Conservation (phyloP, 1,140 invertebrate genomes). For the Drosophila miranda region DNA sequence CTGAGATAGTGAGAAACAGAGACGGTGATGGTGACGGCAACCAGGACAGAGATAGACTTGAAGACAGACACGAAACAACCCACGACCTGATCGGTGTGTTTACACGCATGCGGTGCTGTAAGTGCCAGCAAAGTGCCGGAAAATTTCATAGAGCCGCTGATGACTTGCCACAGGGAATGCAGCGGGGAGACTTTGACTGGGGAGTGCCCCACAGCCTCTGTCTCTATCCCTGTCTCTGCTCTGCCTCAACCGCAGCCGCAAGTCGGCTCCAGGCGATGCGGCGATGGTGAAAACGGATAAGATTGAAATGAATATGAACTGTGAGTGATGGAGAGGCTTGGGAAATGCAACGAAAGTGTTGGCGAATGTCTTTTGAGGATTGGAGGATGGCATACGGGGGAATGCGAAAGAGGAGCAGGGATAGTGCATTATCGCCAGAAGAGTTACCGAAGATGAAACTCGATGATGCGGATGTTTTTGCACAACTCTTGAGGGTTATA, state of each 20-base stretch:
- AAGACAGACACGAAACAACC: conserved; percentile 7
- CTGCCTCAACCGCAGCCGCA: too few relatives aligned
- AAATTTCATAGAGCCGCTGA: conserved; percentile 46
- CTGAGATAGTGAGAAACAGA: conserved; percentile 4
- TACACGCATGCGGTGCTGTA: conserved; percentile 57
- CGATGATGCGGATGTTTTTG: too few relatives aligned
- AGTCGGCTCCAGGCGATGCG: not conserved
- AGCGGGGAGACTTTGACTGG: not conserved
- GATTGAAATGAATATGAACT: conserved; percentile 13
- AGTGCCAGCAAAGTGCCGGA: conserved; percentile 62
- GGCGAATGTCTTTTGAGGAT: not conserved
- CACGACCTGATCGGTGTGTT: conserved; percentile 32
- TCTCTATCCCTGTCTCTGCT: too few relatives aligned
- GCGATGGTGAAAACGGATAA: conserved; percentile 35
- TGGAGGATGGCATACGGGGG: not conserved
- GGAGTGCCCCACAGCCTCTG: conserved; percentile 27
- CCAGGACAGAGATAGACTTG: not conserved
- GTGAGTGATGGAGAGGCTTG: conserved; percentile 29
- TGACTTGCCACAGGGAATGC: conserved; percentile 56
- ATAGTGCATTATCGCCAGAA: too few relatives aligned
- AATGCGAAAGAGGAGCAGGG: too few relatives aligned
- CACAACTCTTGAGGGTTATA: too few relatives aligned
- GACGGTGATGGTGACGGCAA: not conserved
- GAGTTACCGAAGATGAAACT: too few relatives aligned
- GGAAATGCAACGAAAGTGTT: not conserved